These are phyloP conservation scores for Melopsittacus undulatus DNA, from an alignment of 2,797 vertebrate genomes.

Conservation along the genomic window DNA sequence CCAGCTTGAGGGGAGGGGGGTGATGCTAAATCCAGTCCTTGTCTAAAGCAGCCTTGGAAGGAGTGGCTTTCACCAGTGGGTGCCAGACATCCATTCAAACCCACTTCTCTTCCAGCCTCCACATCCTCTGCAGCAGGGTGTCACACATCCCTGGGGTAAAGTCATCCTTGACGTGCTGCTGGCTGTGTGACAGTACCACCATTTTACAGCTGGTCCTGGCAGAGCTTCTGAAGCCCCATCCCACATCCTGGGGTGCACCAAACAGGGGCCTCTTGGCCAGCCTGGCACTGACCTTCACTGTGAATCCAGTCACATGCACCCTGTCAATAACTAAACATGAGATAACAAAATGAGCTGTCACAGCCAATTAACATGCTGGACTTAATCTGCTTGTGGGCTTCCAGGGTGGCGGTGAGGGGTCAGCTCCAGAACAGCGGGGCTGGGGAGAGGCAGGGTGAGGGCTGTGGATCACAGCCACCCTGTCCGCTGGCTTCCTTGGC, in stretches of 20 bases:
- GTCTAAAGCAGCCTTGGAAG: neutral
- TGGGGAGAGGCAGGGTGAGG: neutral
- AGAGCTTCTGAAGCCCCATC: neutral
- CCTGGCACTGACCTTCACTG: neutral
- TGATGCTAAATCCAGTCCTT: neutral
- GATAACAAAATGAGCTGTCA: constrained; percentile 41
- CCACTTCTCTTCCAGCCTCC: neutral
- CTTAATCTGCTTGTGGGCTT: neutral
- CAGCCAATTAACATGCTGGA: constrained; percentile 34
- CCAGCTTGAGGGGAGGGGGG: neutral
- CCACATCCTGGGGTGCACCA: neutral
- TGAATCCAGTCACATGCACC: neutral
- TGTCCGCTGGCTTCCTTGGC: neutral
- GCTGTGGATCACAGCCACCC: neutral
- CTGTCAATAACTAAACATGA: constrained; percentile 14
- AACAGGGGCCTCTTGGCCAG: neutral
- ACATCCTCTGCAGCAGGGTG: neutral
- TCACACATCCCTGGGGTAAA: neutral
- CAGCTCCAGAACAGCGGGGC: neutral
- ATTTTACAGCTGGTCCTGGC: neutral
- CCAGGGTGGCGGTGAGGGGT: neutral
- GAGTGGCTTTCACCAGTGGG: neutral
- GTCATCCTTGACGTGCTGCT: fast-evolving
- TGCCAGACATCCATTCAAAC: neutral
- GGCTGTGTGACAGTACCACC: fast-evolving